Evolutionary conservation across 2,113 vertebrate genomes (phyloP).

Genomic region (Oxyura jamaicensis): DNA sequence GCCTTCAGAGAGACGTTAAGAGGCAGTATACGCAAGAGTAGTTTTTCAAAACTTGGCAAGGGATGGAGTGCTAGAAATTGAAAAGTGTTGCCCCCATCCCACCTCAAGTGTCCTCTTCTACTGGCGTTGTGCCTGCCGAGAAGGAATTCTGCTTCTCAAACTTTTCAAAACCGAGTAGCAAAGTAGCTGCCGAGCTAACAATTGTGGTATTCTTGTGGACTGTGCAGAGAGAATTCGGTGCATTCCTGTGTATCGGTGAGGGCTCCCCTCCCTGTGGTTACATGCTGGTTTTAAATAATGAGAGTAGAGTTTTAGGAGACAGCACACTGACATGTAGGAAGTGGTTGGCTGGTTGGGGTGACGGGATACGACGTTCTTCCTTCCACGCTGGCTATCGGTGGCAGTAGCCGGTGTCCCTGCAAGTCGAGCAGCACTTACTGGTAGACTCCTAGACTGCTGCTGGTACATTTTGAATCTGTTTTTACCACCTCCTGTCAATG

Average conservation of each 20-base stretch:
- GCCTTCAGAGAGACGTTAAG: background rate
- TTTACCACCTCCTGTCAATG: background rate
- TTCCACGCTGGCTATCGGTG: background rate
- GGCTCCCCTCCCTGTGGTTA: fast-evolving
- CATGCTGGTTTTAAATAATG: fast-evolving
- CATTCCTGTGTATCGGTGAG: background rate
- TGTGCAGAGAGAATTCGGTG: background rate
- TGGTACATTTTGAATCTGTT: background rate
- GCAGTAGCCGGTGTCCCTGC: background rate
- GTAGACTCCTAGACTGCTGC: background rate
- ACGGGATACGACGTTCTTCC: background rate
- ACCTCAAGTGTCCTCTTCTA: background rate
- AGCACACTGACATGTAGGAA: background rate
- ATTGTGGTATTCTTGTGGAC: background rate
- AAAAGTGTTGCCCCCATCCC: background rate
- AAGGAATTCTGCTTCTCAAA: background rate
- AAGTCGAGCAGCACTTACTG: fast-evolving
- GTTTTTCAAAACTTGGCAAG: background rate
- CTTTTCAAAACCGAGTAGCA: background rate
- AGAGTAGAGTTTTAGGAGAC: background rate
- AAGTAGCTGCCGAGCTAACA: background rate
- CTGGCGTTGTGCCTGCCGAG: background rate
- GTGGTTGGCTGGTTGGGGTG: background rate
- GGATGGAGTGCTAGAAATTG: background rate
- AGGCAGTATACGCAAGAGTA: background rate